Evolutionary conservation across 2,113 vertebrate genomes (phyloP).

Genomic region (Ascaphus truei): DNA sequence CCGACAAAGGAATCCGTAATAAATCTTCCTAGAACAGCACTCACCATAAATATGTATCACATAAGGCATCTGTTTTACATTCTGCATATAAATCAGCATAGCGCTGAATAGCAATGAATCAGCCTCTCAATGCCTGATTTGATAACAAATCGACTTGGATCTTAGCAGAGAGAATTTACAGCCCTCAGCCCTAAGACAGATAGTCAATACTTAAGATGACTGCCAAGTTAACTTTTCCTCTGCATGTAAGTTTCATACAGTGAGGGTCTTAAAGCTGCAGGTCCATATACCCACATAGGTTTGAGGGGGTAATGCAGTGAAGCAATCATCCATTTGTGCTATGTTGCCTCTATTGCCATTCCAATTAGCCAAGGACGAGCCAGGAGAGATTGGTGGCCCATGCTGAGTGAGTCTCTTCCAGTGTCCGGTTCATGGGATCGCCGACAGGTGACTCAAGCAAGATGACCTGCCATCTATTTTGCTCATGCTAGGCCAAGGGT

Average conservation of each 20-base stretch:
- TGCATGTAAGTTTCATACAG: constrained; percentile 65
- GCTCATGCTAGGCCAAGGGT: too few species aligned
- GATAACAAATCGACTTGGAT: constrained; percentile 99
- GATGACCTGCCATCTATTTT: too few species aligned
- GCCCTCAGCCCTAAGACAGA: constrained; percentile 79
- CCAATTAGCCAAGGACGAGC: too few species aligned
- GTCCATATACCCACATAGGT: too few species aligned
- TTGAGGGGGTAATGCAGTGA: background rate
- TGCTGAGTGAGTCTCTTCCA: too few species aligned
- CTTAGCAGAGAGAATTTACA: constrained; percentile 97
- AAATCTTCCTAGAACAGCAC: constrained; percentile 98
- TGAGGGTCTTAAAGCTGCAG: constrained; percentile 33
- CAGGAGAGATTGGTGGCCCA: too few species aligned
- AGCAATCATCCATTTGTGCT: background rate
- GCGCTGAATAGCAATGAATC: constrained; percentile 99
- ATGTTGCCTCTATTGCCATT: too few species aligned
- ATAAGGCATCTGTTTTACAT: constrained; percentile 99
- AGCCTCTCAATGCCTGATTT: constrained; percentile 98
- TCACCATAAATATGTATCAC: constrained; percentile 99
- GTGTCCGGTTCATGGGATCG: too few species aligned
- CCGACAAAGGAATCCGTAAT: constrained; percentile 97
- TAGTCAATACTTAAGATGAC: constrained; percentile 77
- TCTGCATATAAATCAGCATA: constrained; percentile 99
- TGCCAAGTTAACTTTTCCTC: constrained; percentile 73
- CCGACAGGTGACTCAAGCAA: too few species aligned